A percentile compares a stretch with the other conserved stretches of the same genome.
Evolutionary conservation across 2,888 invertebrate genomes (phyloP).

Genomic region (Xestia xanthographa): DNA sequence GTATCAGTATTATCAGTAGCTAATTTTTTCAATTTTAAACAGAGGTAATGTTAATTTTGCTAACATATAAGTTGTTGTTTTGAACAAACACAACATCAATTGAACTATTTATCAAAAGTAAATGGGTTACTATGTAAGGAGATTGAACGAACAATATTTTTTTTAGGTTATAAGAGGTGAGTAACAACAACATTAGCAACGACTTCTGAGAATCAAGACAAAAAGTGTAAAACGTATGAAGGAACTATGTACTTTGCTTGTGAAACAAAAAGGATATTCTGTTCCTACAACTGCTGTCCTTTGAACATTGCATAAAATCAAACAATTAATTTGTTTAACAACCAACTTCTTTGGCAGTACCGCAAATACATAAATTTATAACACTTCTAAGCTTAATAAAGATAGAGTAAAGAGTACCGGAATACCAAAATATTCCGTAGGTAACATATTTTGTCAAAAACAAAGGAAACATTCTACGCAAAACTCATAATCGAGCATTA

Average conservation of each 20-base stretch:
- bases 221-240: not conserved
- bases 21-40: too few relatives aligned
- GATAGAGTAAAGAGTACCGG: too few relatives aligned
- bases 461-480: not conserved
- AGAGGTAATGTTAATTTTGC: too few relatives aligned
- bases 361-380: not conserved
- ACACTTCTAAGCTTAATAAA: not conserved
- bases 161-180: constrained; percentile 5
- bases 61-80: too few relatives aligned
- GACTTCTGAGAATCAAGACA: not conserved
- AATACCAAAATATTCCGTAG: too few relatives aligned
- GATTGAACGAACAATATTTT: constrained; percentile 27
- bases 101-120: not conserved
- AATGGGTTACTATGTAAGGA: not conserved
- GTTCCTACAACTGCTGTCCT: not conserved
- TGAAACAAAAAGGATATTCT: not conserved
- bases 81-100: not conserved
- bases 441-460: not conserved
- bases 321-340: too few relatives aligned
- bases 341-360: not conserved
- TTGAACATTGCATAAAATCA: not conserved
- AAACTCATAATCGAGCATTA: constrained; percentile 42
- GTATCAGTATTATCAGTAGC: too few relatives aligned
- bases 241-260: not conserved
- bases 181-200: constrained; percentile 25